Conservation (phyloP, 2,113 vertebrate species). For the Ictidomys tridecemlineatus region DNA sequence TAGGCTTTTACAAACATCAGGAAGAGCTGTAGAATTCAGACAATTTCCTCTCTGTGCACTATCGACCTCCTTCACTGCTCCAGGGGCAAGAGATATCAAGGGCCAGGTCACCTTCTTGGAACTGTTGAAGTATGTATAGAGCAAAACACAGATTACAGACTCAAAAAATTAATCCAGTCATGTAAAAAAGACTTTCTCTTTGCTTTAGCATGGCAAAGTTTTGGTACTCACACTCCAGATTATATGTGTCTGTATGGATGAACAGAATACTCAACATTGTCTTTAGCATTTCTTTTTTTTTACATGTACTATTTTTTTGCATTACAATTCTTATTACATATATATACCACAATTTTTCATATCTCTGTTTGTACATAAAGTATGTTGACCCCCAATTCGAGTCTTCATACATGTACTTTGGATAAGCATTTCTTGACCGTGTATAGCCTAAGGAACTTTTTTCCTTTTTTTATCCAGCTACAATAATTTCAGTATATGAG, state of each 20-base stretch:
- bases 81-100: neutral
- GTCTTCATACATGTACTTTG: too few species aligned
- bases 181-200: neutral
- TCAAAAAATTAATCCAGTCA: neutral
- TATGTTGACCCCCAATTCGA: too few species aligned
- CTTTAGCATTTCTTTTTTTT: constrained; percentile 65
- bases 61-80: neutral
- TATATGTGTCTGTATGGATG: neutral
- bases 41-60: neutral
- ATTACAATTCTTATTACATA: too few species aligned
- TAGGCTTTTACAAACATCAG: neutral
- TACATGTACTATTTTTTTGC: too few species aligned
- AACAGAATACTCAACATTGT: neutral
- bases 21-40: neutral
- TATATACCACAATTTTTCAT: too few species aligned
- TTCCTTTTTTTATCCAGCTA: constrained; percentile 71
- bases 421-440: constrained; percentile 67
- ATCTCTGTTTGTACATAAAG: too few species aligned
- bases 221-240: neutral
- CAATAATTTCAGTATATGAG: constrained; percentile 79
- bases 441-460: constrained; percentile 52
- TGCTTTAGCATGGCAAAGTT: neutral
- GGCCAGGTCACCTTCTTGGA: neutral
- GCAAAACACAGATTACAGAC: neutral
- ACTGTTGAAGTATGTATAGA: neutral